Conservation (phyloP, 2,797 vertebrate species). For the Pseudochirops corinnae region DNA sequence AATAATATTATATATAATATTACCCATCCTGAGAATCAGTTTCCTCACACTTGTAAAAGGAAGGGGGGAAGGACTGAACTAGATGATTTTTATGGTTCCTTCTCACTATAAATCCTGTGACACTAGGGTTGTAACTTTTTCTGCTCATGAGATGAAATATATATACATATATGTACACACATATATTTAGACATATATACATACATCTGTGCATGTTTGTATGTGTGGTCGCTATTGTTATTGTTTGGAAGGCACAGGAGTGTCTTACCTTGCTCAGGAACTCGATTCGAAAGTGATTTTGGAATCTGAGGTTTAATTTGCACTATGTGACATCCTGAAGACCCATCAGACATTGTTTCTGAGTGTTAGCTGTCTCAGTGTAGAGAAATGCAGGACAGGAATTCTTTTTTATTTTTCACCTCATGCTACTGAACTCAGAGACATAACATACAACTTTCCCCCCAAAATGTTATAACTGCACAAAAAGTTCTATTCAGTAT, state of each 20-base stretch:
- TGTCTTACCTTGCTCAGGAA: neutral
- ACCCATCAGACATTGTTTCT: neutral
- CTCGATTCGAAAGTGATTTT: neutral
- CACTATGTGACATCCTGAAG: neutral
- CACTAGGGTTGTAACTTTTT: too few relatives aligned
- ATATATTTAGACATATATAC: too few relatives aligned
- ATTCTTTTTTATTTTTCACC: neutral
- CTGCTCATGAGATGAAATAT: neutral
- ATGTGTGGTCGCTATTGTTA: neutral
- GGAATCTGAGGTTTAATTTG: neutral
- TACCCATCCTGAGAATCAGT: too few relatives aligned
- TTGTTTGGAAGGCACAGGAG: neutral
- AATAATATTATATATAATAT: neutral
- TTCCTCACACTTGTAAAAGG: too few relatives aligned
- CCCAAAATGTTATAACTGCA: neutral
- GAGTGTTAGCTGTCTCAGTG: neutral
- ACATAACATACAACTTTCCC: neutral
- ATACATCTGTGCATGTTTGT: fast-evolving
- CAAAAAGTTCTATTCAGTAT: neutral
- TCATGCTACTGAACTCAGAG: neutral
- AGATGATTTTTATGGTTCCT: too few relatives aligned
- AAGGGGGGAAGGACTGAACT: too few relatives aligned
- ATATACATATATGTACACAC: neutral
- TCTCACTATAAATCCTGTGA: too few relatives aligned
- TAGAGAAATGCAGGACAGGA: neutral